These are phyloP conservation scores for Thyatira batis DNA, from an alignment of 2,888 invertebrate species.

Conservation along the genomic window DNA sequence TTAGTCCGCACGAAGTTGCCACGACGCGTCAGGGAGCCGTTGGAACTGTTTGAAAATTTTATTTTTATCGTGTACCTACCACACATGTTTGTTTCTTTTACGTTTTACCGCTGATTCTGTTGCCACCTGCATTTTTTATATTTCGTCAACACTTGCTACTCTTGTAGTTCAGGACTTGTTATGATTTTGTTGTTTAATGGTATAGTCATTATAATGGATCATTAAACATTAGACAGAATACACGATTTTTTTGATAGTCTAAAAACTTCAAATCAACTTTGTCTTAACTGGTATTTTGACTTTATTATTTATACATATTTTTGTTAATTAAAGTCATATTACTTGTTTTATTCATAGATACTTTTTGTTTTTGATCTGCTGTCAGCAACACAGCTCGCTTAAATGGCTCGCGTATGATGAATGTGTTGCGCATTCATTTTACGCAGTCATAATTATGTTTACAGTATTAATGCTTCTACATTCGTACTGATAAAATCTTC, in stretches of 20 bases:
- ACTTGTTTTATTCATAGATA: not conserved
- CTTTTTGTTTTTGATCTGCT: not conserved
- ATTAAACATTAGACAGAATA: too few species aligned
- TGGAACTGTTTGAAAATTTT: conserved; percentile 37
- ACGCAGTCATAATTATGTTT: conserved; percentile 4
- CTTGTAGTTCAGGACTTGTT: too few species aligned
- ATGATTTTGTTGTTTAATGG: too few species aligned
- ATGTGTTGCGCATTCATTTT: not conserved
- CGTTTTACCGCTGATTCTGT: not conserved
- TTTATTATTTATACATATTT: too few species aligned
- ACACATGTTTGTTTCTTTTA: not conserved
- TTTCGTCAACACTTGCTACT: not conserved
- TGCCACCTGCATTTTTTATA: not conserved
- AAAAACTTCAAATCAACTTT: too few species aligned
- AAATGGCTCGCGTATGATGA: not conserved
- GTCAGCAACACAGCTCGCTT: not conserved
- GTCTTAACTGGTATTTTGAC: too few species aligned
- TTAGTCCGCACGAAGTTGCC: conserved; percentile 57
- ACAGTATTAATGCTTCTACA: conserved; percentile 1
- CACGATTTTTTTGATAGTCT: too few species aligned
- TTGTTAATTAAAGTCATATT: too few species aligned
- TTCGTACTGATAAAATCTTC: conserved; percentile 19
- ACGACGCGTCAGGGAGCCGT: conserved; percentile 50
- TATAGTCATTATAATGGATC: too few species aligned
- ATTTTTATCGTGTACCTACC: conserved; percentile 32